Base-by-base conservation (phyloP, 2,888 invertebrate species). In the Sipunculus nudus region DNA sequence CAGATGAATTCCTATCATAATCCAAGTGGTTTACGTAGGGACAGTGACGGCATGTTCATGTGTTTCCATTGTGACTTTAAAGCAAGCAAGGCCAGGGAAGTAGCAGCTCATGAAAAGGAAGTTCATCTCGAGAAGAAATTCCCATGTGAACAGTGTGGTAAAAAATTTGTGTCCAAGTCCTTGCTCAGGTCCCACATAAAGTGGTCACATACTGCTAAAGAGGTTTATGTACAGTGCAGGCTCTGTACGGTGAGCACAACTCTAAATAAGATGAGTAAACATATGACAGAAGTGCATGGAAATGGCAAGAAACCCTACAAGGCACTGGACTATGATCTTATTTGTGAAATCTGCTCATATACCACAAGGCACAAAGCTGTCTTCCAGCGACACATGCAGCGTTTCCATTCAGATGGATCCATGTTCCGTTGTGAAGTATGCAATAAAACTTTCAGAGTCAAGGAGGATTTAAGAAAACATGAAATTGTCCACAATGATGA, bases 221-320 rank as follows among this genome's bases (percentile, higher is more conserved):
- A 40, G 23, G 43, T 43, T 16, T 43, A 31, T 6, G 32, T 31
- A 4, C 31, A 43, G 21, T 53, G 53, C 43, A 31, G 43, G 16
- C 41, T 39, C 10, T 53, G 53, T 43, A 43, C 41, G 19, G 43
- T 41, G 3, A 10, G n/a, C 6, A 39, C 43, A 6, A 13, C 29
- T 2, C 25, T 31, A n/a, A 10, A 32, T 4, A 19, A 28, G 3
- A 21, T 53, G 10, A 29, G 19, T 6, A 35, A 43, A 29, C 53
- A 53, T n/a, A 53, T 53, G n/a, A 53, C 40, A n/a, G 10, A 1
- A 3, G 52, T 52, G 26, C 52, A 52, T 21, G 10, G 26, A 19
- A 40, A 40, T 5, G 39, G 16, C 28, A 35, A 52, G 21, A 38
- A 52, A 23, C n/a, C 16, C 1, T 25, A 38, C 6, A 35, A 35